Evolutionary conservation across 2,797 vertebrate species (phyloP).

Genomic region (Urophycis tenuis): DNA sequence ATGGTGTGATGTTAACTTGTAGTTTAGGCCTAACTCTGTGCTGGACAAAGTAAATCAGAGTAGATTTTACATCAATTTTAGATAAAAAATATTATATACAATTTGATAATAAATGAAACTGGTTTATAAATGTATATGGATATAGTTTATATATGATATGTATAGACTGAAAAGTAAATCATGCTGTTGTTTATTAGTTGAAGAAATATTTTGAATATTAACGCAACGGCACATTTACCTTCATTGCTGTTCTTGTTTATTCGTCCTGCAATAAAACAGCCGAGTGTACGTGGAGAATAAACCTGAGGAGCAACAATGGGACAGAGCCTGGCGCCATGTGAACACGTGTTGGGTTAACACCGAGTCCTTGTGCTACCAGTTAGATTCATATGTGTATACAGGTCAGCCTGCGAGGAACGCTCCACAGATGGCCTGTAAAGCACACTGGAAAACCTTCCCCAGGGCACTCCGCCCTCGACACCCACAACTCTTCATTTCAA

Average conservation of each 20-base stretch:
- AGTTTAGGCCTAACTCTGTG: not conserved
- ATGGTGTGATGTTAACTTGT: not conserved
- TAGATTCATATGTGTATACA: not conserved
- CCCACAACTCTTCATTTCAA: not conserved
- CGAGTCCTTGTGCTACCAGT: not conserved
- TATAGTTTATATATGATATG: not conserved
- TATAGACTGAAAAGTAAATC: not conserved
- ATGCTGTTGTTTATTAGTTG: not conserved
- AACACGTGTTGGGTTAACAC: not conserved
- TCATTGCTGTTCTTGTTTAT: not conserved
- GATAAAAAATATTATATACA: not conserved
- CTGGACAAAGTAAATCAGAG: not conserved
- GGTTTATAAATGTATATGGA: not conserved
- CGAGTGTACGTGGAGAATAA: not conserved
- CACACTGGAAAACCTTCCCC: not conserved
- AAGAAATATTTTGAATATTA: not conserved
- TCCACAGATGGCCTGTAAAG: slow-evolving; percentile 31
- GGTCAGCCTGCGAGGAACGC: not conserved
- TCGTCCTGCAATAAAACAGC: not conserved
- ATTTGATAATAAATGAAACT: no score
- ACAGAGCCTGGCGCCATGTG: not conserved
- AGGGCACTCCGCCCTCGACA: not conserved
- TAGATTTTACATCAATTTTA: no score
- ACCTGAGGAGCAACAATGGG: not conserved
- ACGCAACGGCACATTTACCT: not conserved